Evolutionary conservation across 2,888 invertebrate species (phyloP), one percentile per base, ranked within the genome.

Genomic region (Ptilodon capucinus): DNA sequence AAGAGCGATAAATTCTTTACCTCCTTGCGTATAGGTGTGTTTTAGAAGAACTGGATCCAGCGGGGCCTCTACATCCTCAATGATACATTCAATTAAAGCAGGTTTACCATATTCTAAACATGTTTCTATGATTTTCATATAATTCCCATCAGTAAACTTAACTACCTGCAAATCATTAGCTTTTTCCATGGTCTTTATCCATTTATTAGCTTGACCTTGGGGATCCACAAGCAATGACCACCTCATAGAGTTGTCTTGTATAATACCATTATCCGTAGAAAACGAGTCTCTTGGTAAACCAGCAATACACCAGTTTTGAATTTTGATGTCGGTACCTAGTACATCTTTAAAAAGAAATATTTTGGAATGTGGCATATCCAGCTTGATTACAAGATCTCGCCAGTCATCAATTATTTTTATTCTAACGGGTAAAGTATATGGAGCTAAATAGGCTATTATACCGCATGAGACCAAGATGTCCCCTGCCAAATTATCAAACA

Each of bases 391-490:
- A 38, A 94, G 92, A n/a, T 86, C 71, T 50, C 94, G 94, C 98
- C 98, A 98, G 54, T 95, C 93, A 0, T 84, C 79, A 2, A 95
- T 92, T 41, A 93, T 92, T 23, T 86, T 81, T 40, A 84, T 80
- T 70, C 95, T 91, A 61, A 94, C 94, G 14, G 93, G 92, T 41
- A 94, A 92, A 5, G 96, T 97, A 65, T 97, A 96, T 0, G 97
- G 95, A 0, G 97, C 95, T 44, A 98, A 91, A 83, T 98, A 98
- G 0, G 97, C 96, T 57, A 98, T 97, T 32, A 97, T 93, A 13
- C 96, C 98, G 73, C 95, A 95, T 0, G 97, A 97, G 25, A 98
- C 92, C 13, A 98, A 88, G 64, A 98, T 95, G 83, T 98, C 98
- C 0, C 98, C 98, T 0, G 97, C 95, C 51, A 98, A 89, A 74